These are phyloP conservation scores for Procambarus virginalis DNA, from an alignment of 1,140 invertebrate genomes.

Conservation along the genomic window DNA sequence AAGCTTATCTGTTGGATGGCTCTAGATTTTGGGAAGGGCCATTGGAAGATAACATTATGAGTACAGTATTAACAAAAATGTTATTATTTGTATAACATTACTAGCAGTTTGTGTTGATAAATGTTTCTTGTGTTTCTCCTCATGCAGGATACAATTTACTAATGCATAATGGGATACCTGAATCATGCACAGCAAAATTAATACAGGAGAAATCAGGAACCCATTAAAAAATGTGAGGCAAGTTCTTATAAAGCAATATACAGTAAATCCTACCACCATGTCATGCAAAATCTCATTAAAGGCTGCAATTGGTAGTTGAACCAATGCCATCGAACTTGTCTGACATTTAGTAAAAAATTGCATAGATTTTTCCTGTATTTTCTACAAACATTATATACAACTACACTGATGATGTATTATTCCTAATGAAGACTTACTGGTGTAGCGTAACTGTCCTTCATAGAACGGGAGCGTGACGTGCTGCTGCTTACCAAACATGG, in stretches of 20 bases:
- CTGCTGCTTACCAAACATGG: conserved; percentile 66
- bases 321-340: not conserved
- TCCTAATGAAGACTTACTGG: conserved; percentile 57
- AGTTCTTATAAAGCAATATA: not conserved
- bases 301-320: not conserved
- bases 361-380: conserved; percentile 48
- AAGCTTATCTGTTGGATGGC: not conserved
- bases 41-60: not conserved
- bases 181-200: conserved; percentile 32
- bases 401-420: conserved; percentile 2
- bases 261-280: not conserved
- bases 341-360: not conserved
- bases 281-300: not conserved
- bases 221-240: not conserved
- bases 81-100: not conserved
- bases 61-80: not conserved
- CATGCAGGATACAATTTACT: conserved; percentile 19
- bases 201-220: conserved; percentile 40
- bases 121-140: not conserved
- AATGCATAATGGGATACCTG: not conserved
- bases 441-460: conserved; percentile 66
- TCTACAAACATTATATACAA: not conserved
- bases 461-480: conserved; percentile 64
- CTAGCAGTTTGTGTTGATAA: too few species aligned
- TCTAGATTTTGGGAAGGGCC: not conserved